Conservation (phyloP, 2,888 invertebrate species). For the Rapana venosa region DNA sequence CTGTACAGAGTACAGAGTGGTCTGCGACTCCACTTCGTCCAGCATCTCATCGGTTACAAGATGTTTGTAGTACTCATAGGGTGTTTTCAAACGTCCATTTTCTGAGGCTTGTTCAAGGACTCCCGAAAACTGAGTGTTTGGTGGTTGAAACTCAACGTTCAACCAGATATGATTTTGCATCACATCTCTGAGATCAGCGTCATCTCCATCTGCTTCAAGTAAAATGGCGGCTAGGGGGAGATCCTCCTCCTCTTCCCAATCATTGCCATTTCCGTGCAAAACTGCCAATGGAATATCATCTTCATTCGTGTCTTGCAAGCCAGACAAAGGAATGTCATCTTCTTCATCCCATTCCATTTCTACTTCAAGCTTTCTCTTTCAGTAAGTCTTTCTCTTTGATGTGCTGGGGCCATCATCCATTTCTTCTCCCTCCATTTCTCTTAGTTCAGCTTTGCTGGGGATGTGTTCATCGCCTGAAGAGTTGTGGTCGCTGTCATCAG, state of each 20-base stretch:
- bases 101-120: not conserved
- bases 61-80: slow-evolving; percentile 22
- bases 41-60: slow-evolving; percentile 36
- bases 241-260: slow-evolving; percentile 18
- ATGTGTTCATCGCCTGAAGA: slow-evolving; percentile 24
- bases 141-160: slow-evolving; percentile 11
- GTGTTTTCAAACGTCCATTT: slow-evolving; percentile 34
- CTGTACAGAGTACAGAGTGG: slow-evolving; percentile 38
- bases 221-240: not conserved
- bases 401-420: slow-evolving; percentile 11
- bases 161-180: slow-evolving; percentile 31
- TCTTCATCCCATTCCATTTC: slow-evolving; percentile 9
- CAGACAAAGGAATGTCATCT: slow-evolving; percentile 11
- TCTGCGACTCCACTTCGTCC: slow-evolving; percentile 26
- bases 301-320: not conserved
- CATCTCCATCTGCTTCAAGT: not conserved
- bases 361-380: slow-evolving; percentile 3
- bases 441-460: slow-evolving; percentile 26
- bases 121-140: slow-evolving; percentile 25
- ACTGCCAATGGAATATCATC: slow-evolving; percentile 13
- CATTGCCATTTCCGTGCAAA: not conserved
- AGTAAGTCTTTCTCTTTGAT: not conserved
- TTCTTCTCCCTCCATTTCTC: slow-evolving; percentile 19
- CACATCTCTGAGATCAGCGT: not conserved
- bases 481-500: slow-evolving; percentile 20